Base-by-base conservation (phyloP, 2,797 vertebrate species). In the Dendrocincla fuliginosa region DNA sequence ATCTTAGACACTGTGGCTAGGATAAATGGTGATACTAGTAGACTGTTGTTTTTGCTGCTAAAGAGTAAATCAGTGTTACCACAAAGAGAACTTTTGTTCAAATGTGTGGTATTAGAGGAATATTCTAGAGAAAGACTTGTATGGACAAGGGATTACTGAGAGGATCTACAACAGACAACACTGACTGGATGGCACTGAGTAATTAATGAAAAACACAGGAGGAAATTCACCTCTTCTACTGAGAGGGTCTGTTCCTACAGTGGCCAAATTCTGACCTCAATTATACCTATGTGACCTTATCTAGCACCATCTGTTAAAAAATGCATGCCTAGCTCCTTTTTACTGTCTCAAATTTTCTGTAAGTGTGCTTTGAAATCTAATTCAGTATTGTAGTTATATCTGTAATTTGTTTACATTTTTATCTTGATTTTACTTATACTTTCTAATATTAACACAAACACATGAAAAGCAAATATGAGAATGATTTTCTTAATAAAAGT, bases 341-440 rank as follows among this genome's bases (percentile, higher is more conserved):
- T 82, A 32, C 37, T 74, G 27, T 57, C 56, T 88, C 77, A 88
- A 53, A 69, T 88, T 88, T 90, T 71, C 73, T 1, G 0, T 64
- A 82, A 77, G 57, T 96, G 90, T 95, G 93, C 83, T 95, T 96
- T 95, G 96, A 97, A 98, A 96, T 96, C 86, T 94, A 89, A 96
- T 95, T 67, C 89, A 81, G 28, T 64, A n/a, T 83, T 68, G 15
- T 32, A 23, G 23, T 93, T 81, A 5, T 93, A 80, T 77, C 73
- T 88, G 68, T 94, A 90, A 63, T 90, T 96, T 93, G 57, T 97
- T 98, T 96, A 91, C 60, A 76, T 89, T 97, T 95, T 86, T 8
- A 61, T 76, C 60, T 92, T 97, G 60, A 96, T 97, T 97, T 97
- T 93, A 83, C 89, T 97, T 95, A 82, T 42, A 83, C 76, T 94